A percentile compares a stretch with the other conserved stretches of the same genome.
These are phyloP conservation scores for Polyommatus icarus DNA, from an alignment of 2,888 invertebrate genomes.

Conservation along the genomic window DNA sequence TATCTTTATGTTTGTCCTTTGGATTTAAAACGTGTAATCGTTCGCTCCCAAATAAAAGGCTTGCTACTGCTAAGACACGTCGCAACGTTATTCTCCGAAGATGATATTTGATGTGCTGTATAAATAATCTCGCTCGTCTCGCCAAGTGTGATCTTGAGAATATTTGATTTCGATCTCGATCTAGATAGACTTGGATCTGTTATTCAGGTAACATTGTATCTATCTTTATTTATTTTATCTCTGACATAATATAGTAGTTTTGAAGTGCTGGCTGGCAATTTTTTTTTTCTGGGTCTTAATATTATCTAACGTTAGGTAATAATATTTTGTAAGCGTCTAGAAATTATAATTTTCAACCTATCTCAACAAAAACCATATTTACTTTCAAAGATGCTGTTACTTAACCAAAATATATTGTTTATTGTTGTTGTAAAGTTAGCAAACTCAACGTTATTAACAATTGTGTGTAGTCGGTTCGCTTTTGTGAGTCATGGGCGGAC, in stretches of 20 bases:
- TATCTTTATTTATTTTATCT: background rate
- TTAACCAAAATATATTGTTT: background rate
- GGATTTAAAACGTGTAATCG: background rate
- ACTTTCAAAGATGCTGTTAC: background rate
- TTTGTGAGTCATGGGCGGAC: background rate
- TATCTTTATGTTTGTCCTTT: background rate
- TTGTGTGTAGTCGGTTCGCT: background rate
- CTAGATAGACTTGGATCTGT: background rate
- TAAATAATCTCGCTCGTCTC: constrained; percentile 2
- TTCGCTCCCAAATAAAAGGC: background rate
- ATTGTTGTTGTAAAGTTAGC: background rate
- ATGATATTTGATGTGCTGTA: constrained; percentile 6
- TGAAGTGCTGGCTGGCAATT: background rate
- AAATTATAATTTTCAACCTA: background rate
- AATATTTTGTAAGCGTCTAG: too few relatives aligned
- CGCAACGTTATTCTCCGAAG: background rate
- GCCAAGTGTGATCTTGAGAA: constrained; percentile 7
- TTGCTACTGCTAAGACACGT: background rate
- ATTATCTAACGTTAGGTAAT: too few relatives aligned
- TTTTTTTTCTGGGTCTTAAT: too few relatives aligned
- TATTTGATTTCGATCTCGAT: constrained; percentile 4
- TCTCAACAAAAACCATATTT: background rate
- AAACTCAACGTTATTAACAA: background rate
- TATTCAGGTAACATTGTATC: background rate
- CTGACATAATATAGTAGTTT: background rate